Evolutionary conservation across 2,113 vertebrate species (phyloP).

Genomic region (Percopsis transmontana): DNA sequence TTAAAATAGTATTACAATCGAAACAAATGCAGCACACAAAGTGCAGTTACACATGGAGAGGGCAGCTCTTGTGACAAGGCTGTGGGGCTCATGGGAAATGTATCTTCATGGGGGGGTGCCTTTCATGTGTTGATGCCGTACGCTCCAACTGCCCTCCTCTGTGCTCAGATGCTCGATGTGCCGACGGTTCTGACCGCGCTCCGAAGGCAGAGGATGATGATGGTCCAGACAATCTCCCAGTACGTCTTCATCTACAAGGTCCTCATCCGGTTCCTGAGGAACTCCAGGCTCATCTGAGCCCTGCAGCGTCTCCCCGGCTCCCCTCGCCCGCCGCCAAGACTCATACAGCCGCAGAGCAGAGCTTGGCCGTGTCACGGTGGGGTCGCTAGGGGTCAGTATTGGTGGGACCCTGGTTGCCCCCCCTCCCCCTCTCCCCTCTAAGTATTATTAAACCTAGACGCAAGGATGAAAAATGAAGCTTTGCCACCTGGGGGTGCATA

Average conservation of each 20-base stretch:
- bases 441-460: constrained; percentile 42
- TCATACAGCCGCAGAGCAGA: no score
- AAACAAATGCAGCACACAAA: no score
- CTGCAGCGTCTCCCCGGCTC: neutral
- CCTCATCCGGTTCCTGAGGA: constrained; percentile 93
- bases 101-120: no score
- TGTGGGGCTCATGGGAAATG: no score
- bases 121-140: no score
- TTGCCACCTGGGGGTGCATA: constrained; percentile 32
- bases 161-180: constrained; percentile 85
- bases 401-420: neutral
- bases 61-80: no score
- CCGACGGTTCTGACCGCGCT: constrained; percentile 84
- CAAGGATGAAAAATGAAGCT: constrained; percentile 14
- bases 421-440: constrained; percentile 9
- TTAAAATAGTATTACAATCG: no score
- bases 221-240: constrained; percentile 95
- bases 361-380: no score
- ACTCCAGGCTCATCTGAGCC: constrained; percentile 91
- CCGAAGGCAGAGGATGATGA: constrained; percentile 92
- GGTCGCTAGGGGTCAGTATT: neutral
- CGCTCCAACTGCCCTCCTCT: constrained; percentile 18
- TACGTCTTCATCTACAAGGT: constrained; percentile 96
- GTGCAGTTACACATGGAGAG: no score
- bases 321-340: neutral